Base-by-base conservation (phyloP, 2,888 invertebrate genomes). In the Xylocampa areola region DNA sequence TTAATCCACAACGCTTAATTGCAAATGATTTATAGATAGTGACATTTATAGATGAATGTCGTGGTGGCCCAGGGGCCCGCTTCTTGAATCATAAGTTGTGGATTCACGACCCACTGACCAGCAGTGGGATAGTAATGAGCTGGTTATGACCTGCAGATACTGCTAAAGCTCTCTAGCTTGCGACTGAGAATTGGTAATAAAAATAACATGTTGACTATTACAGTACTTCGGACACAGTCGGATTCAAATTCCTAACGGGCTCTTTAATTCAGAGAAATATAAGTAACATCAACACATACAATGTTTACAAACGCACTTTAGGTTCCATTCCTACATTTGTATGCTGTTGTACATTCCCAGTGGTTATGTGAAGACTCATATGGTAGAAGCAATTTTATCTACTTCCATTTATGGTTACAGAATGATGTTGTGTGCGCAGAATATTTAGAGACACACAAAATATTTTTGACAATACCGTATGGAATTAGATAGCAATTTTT, bases 1-100 rank as follows among this genome's bases (percentile, higher is more conserved):
- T 67, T 61, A 73, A 65, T 61, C 60, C 50, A 37, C 27, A 33
- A 55, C 47, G 48, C 16, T 45, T 50, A 66, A 25, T 41, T 66
- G 60, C 53, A 44, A 43, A 39, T 25, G 54, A 70, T 66, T 62
- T 50, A 53, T 39, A 43, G 39, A 27, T 37, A 35, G n/a, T 25
- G 14, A 29, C 29, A 33, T 39, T n/a, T n/a, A n/a, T n/a, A n/a
- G n/a, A n/a, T n/a, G n/a, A n/a, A n/a, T n/a, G n/a, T n/a, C n/a
- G n/a, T n/a, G n/a, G n/a, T n/a, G n/a, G n/a, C n/a, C n/a, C n/a
- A n/a, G n/a, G n/a, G n/a, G n/a, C n/a, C n/a, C n/a, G n/a, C n/a
- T n/a, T n/a, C n/a, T n/a, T n/a, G n/a, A n/a, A n/a, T n/a, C n/a
- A n/a, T n/a, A n/a, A n/a, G n/a, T n/a, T n/a, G n/a, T n/a, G n/a